Evolutionary conservation across 2,113 vertebrate species (phyloP), one percentile per base, ranked within the genome.

Genomic region (Thalassarche chlororhynchos): DNA sequence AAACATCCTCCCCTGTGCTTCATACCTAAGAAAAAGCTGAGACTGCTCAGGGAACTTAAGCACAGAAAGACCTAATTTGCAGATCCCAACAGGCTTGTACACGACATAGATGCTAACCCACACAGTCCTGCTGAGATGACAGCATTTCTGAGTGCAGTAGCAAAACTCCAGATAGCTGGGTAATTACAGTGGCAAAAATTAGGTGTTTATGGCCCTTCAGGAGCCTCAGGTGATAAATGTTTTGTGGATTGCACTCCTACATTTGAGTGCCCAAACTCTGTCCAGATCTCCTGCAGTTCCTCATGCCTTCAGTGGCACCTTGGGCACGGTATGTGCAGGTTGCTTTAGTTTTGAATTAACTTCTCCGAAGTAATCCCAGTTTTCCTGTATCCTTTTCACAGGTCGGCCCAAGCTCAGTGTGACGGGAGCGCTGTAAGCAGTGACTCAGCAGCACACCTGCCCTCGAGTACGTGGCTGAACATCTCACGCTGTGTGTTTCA

Each of bases 111-210:
- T 93, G 94, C 79, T 88, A 92, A 95, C 51, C 83, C 54, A 40
- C 71, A 55, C 55, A 36, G 85, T 75, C 96, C 95, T 95, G 97
- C 95, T 95, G 96, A 95, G 94, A 68, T 74, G 90, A 92, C 92
- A 95, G 75, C 88, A 29, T 86, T 93, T 92, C 75, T 64, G 88
- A 97, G 76, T 6, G 64, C 88, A 55, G 72, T 36, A 93, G 68
- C 94, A 88, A 80, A 93, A 85, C 92, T 94, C 92, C 79, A 94
- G 87, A 86, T 92, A 96, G 78, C 71, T 88, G 85, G 90, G 79
- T 97, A 97, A 97, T 97, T 97, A 95, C 90, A 90, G 58, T 61
- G 66, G 92, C 95, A 97, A 85, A 95, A 97, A 77, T 74, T 23
- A 77, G 51, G 46, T 83, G 46, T 61, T 96, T 90, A 32, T 91